phyloP scores from a whole-genome alignment of 2,888 invertebrate species.

The Mythimna impura region DNA sequence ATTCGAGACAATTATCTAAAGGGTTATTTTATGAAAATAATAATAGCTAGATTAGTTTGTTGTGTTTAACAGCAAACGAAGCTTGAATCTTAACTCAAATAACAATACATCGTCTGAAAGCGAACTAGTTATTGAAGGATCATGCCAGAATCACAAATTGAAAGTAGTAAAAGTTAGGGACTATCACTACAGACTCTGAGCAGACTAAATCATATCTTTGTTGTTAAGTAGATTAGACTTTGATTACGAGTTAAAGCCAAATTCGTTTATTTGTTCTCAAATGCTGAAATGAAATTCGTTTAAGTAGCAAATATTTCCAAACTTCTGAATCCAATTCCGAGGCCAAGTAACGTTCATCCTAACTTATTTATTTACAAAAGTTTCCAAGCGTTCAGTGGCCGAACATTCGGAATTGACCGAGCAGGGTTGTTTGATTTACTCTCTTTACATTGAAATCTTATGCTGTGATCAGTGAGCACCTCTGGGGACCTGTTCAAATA shows the following conservation, averaged over 20 bases:
- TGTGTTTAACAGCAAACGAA: background rate
- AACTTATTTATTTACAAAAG: slow-evolving; percentile 11
- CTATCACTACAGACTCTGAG: too few relatives aligned
- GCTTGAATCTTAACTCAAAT: background rate
- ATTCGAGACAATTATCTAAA: background rate
- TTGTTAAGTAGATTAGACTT: background rate
- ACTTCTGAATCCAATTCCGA: slow-evolving; percentile 11
- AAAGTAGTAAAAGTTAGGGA: too few relatives aligned
- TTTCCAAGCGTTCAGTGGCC: background rate
- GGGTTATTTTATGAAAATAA: background rate
- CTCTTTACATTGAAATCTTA: slow-evolving; percentile 8
- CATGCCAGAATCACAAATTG: background rate
- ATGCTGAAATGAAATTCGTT: slow-evolving; percentile 1
- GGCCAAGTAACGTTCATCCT: slow-evolving; percentile 14
- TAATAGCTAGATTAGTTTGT: background rate
- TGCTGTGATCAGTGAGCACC: background rate
- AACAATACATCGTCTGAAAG: background rate
- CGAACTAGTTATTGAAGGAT: background rate
- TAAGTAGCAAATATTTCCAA: slow-evolving; percentile 11
- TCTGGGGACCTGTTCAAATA: background rate
- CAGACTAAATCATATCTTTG: background rate
- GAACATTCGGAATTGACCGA: background rate
- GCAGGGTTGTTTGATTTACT: background rate
- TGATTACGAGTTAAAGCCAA: background rate
- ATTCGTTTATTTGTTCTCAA: slow-evolving; percentile 11